Conservation (phyloP, 2,797 vertebrate species). For the Anas capensis region DNA sequence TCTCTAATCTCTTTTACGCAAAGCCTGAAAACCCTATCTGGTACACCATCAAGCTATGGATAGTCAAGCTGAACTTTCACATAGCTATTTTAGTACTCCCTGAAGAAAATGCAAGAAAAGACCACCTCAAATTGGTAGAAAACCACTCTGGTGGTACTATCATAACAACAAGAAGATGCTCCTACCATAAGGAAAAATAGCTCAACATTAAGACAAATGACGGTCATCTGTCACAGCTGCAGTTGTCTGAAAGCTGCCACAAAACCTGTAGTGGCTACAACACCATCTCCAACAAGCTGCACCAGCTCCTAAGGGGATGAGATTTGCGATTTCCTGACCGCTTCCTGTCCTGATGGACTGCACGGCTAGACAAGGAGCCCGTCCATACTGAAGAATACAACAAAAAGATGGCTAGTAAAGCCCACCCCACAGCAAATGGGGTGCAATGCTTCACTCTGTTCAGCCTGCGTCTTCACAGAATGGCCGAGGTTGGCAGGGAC, state of each 20-base stretch:
- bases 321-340: background rate
- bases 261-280: background rate
- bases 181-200: background rate
- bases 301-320: accelerated
- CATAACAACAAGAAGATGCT: background rate
- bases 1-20: conserved; percentile 22
- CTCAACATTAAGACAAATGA: background rate
- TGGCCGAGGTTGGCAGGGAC: too few relatives aligned
- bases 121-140: background rate
- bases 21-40: background rate
- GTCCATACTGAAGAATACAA: background rate
- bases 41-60: accelerated
- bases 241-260: background rate
- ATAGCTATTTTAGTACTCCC: background rate
- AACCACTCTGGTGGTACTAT: background rate
- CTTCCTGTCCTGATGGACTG: accelerated
- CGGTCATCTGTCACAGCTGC: accelerated
- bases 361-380: background rate
- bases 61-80: background rate
- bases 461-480: background rate
- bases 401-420: accelerated
- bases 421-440: background rate
- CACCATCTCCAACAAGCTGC: background rate
- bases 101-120: background rate
- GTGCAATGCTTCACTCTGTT: accelerated